phyloP scores from a whole-genome alignment of 2,888 invertebrate species.

The Ophioninae sp. region DNA sequence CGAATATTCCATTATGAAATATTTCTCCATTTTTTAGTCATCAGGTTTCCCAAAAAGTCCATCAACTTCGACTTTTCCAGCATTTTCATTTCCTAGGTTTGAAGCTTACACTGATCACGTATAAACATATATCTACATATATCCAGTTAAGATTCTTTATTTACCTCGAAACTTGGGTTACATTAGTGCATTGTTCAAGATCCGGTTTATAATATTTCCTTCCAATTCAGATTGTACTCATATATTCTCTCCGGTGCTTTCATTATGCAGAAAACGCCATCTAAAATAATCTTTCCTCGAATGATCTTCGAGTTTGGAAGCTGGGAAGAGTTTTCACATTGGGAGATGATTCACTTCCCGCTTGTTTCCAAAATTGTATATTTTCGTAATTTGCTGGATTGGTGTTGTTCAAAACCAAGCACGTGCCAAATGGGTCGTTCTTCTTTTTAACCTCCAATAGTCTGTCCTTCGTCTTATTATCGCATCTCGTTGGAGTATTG shows the following conservation, averaged over 20 bases:
- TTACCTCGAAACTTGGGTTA: conserved; percentile 61
- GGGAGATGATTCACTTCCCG: background rate
- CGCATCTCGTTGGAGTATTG: too few species aligned
- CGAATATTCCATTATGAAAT: too few species aligned
- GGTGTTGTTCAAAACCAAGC: background rate
- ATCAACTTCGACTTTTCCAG: background rate
- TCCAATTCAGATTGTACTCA: background rate
- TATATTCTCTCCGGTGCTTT: background rate
- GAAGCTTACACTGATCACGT: conserved; percentile 30
- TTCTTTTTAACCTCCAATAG: too few species aligned
- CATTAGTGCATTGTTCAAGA: conserved; percentile 54
- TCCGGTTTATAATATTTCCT: conserved; percentile 36
- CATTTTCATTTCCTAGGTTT: conserved; percentile 35
- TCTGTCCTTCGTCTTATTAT: too few species aligned
- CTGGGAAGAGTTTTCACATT: background rate
- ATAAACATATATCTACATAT: conserved; percentile 57
- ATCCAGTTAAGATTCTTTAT: conserved; percentile 60
- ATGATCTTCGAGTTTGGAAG: background rate
- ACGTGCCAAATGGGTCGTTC: too few species aligned
- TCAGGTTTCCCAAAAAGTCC: too few species aligned
- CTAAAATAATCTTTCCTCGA: background rate
- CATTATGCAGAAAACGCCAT: background rate
- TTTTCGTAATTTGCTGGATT: background rate
- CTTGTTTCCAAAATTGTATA: background rate
- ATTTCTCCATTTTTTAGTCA: too few species aligned